These are phyloP conservation scores for Ptychodera flava DNA, from an alignment of 35 echinoderm and acorn worm genomes.

Conservation along the genomic window DNA sequence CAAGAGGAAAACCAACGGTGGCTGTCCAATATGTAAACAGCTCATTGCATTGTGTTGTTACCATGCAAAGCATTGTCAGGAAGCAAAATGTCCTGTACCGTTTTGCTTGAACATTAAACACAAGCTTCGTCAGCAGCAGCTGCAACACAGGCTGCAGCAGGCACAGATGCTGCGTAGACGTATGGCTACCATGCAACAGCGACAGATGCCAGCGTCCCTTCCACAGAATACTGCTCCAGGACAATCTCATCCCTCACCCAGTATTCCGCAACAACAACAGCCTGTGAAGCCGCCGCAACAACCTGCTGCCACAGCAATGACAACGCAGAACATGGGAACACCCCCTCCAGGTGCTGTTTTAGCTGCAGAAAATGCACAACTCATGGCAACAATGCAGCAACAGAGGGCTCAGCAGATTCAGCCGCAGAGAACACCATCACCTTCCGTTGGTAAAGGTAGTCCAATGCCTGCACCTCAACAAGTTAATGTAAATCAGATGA, in stretches of 20 bases:
- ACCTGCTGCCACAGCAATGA: constrained; percentile 23
- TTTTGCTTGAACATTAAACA: constrained; percentile 99
- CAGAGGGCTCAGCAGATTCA: constrained; percentile 19
- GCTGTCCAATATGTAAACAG: constrained; percentile 99
- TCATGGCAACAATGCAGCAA: constrained; percentile 31
- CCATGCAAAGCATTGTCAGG: constrained; percentile 97
- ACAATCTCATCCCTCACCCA: background rate
- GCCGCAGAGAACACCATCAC: constrained; percentile 40
- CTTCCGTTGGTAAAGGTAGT: constrained; percentile 16
- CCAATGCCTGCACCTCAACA: constrained; percentile 8
- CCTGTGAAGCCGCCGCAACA: constrained; percentile 27
- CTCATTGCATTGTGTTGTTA: constrained; percentile 98
- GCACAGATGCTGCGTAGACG: constrained; percentile 85
- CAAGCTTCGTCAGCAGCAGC: constrained; percentile 92
- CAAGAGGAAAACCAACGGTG: constrained; percentile 96
- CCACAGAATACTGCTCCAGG: background rate
- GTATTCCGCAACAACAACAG: constrained; percentile 12
- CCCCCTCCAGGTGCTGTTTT: constrained; percentile 80
- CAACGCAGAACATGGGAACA: constrained; percentile 26
- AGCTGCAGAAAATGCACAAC: constrained; percentile 78
- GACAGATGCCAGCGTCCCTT: constrained; percentile 6
- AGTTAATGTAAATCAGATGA: constrained; percentile 20
- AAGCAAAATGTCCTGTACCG: constrained; percentile 93
- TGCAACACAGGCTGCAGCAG: constrained; percentile 93
- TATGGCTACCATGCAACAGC: constrained; percentile 70